Percentiles rank a stretch among this genome's conserved stretches.
Evolutionary conservation across 1,140 invertebrate genomes (phyloP).

Genomic region (Drosophila eugracilis): DNA sequence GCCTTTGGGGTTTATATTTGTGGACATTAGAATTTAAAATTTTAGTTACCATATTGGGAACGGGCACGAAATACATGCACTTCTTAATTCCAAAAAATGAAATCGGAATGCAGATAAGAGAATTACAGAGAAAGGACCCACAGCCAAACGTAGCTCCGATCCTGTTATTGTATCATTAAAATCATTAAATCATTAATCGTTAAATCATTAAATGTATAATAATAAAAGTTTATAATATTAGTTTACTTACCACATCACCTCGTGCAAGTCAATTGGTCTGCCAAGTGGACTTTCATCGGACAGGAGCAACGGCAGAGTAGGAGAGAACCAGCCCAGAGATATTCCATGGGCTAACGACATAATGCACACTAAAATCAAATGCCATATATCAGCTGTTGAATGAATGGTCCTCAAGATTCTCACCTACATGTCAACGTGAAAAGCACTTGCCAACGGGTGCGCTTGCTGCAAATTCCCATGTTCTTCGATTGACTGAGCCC

Average conservation of each 20-base stretch:
- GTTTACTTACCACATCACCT: constrained; percentile 2
- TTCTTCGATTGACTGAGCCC: not conserved
- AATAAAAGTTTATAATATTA: too few species aligned
- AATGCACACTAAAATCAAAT: not conserved
- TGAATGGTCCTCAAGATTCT: not conserved
- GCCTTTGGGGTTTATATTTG: not conserved
- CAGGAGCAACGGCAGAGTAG: not conserved
- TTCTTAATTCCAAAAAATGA: constrained; percentile 58
- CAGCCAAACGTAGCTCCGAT: constrained; percentile 56
- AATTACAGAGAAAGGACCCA: constrained; percentile 37
- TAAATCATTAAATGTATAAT: too few species aligned
- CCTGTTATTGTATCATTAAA: too few species aligned
- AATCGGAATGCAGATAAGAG: constrained; percentile 51
- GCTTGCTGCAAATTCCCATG: constrained; percentile 2
- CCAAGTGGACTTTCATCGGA: constrained; percentile 13
- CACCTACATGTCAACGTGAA: constrained; percentile 9
- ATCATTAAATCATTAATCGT: too few species aligned
- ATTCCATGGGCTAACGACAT: constrained; percentile 14
- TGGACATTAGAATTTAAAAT: not conserved
- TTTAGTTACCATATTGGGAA: constrained; percentile 59
- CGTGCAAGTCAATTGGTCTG: not conserved
- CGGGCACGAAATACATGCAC: constrained; percentile 57
- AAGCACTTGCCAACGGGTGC: constrained; percentile 4
- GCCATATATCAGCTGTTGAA: not conserved
- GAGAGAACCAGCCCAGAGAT: constrained; percentile 30